phyloP scores from a whole-genome alignment of 2,113 vertebrate species.

The Pleuronectes platessa region DNA sequence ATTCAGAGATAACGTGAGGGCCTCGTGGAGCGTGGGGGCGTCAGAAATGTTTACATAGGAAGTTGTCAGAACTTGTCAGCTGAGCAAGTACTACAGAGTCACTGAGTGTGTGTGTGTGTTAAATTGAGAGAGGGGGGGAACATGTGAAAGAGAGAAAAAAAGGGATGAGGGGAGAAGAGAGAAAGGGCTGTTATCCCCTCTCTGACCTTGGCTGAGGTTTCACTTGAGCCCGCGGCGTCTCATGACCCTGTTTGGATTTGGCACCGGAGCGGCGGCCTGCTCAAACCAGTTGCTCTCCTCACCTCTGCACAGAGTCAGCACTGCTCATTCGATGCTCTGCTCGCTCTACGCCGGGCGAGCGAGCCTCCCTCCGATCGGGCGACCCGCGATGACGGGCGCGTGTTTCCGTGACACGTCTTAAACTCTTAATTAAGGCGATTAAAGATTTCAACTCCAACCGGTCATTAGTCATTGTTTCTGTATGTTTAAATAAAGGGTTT shows the following conservation, averaged over 20 bases:
- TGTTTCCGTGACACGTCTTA: too few relatives aligned
- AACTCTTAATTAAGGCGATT: too few relatives aligned
- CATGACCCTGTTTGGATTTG: conserved; percentile 72
- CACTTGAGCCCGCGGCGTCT: conserved; percentile 71
- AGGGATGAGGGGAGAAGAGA: conserved; percentile 52
- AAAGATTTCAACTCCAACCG: too few relatives aligned
- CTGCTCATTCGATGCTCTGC: too few relatives aligned
- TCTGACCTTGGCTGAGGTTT: conserved; percentile 81
- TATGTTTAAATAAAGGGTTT: too few relatives aligned
- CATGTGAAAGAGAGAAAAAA: conserved; percentile 34
- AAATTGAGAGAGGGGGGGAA: conserved; percentile 22
- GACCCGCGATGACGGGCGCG: too few relatives aligned
- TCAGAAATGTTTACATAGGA: conserved; percentile 70
- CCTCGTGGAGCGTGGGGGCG: conserved; percentile 50
- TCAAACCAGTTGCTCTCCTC: conserved; percentile 63
- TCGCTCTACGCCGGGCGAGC: too few relatives aligned
- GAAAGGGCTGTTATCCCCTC: conserved; percentile 68
- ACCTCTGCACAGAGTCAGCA: conserved; percentile 28
- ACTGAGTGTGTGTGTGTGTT: conserved; percentile 11
- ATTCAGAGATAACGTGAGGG: conserved; percentile 42
- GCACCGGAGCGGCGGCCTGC: conserved; percentile 61
- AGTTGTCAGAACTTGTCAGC: conserved; percentile 75
- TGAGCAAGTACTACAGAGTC: conserved; percentile 49
- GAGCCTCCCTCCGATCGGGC: too few relatives aligned
- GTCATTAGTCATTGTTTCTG: not conserved